phyloP scores from a whole-genome alignment of 1,140 invertebrate genomes.

The Anastrepha obliqua region DNA sequence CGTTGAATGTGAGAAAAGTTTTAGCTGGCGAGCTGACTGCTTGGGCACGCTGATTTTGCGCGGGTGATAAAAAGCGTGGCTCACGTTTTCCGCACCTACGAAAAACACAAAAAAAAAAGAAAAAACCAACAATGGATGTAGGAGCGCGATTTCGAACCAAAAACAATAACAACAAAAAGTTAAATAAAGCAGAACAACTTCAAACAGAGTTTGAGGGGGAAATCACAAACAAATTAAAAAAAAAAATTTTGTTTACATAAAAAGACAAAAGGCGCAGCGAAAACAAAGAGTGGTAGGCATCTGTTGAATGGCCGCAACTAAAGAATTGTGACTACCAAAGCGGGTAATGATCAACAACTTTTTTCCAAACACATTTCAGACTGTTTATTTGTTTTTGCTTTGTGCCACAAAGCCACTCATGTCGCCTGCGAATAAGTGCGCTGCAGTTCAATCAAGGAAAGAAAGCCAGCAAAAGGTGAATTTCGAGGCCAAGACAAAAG shows the following conservation, averaged over 20 bases:
- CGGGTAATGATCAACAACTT: conserved; percentile 1
- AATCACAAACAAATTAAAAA: too few species aligned
- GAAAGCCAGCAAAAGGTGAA: conserved; percentile 36
- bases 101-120: not conserved
- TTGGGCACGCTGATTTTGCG: conserved; percentile 22
- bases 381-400: not conserved
- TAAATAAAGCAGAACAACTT: not conserved
- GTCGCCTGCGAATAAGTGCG: not conserved
- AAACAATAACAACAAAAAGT: not conserved
- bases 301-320: not conserved
- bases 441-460: not conserved
- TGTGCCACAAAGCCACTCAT: not conserved
- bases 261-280: not conserved
- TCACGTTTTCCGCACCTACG: conserved; percentile 51
- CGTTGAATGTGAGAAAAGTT: conserved; percentile 50
- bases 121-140: not conserved
- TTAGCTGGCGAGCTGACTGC: not conserved
- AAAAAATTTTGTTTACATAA: not conserved
- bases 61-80: conserved; percentile 51
- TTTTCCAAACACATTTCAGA: not conserved
- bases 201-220: too few species aligned
- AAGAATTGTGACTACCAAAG: conserved; percentile 31
- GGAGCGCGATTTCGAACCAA: not conserved
- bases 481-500: conserved; percentile 24
- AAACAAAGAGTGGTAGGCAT: not conserved